Percentiles rank a stretch among this genome's conserved stretches.
phyloP scores from a whole-genome alignment of 2,888 invertebrate species.

The Nomada goodeniana region DNA sequence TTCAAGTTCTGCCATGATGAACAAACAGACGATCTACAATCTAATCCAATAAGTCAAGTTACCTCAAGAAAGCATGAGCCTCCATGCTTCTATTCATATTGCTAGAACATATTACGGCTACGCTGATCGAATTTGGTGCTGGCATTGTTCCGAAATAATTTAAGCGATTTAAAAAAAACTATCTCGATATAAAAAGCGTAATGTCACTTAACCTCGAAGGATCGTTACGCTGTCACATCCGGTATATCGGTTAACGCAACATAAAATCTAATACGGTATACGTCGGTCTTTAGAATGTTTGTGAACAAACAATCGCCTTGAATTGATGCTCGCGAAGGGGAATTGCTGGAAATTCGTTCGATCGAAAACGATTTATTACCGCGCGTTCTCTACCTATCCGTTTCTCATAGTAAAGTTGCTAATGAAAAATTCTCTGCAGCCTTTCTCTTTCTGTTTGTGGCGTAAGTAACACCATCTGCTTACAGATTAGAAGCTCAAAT shows the following conservation, averaged over 20 bases:
- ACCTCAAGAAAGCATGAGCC: conserved; percentile 97
- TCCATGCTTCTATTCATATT: conserved; percentile 99
- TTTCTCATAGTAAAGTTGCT: conserved; percentile 29
- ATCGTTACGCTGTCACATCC: conserved; percentile 53
- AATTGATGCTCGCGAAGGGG: not conserved
- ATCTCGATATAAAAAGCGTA: conserved; percentile 32
- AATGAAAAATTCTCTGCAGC: not conserved
- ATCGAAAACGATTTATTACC: conserved; percentile 1
- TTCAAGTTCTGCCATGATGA: not conserved
- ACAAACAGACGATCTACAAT: not conserved
- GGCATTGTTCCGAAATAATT: conserved; percentile 72
- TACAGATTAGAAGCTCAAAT: not conserved
- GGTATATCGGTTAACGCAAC: conserved; percentile 40
- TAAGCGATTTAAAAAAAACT: conserved; percentile 23
- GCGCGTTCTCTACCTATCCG: conserved; percentile 7
- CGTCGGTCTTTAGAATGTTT: not conserved
- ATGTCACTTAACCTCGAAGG: conserved; percentile 52
- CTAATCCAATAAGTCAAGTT: conserved; percentile 57
- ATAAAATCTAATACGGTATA: conserved; percentile 7
- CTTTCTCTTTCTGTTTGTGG: not conserved
- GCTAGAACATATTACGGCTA: conserved; percentile 99
- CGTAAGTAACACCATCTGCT: not conserved
- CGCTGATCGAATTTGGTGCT: conserved; percentile 85
- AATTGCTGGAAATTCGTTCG: not conserved
- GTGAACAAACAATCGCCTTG: not conserved